Conservation (phyloP, 2,888 invertebrate genomes). For the Pocota personata region DNA sequence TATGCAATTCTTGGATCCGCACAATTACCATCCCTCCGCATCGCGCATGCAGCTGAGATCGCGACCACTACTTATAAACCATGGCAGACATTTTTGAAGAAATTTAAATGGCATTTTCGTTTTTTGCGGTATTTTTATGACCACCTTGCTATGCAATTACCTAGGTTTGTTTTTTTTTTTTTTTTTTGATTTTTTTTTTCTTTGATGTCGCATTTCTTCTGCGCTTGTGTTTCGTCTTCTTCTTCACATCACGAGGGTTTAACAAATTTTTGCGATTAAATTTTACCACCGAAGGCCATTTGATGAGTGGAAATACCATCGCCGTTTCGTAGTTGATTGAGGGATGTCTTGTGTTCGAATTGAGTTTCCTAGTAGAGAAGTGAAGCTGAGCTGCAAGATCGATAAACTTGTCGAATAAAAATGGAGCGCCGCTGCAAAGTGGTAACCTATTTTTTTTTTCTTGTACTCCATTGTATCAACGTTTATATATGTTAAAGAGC, state of each 20-base stretch:
- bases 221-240: slow-evolving; percentile 7
- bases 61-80: slow-evolving; percentile 48
- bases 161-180: background rate
- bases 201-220: background rate
- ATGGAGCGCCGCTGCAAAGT: background rate
- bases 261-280: slow-evolving; percentile 17
- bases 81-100: slow-evolving; percentile 44
- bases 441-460: slow-evolving; percentile 54
- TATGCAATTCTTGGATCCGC: slow-evolving; percentile 61
- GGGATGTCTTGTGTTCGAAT: background rate
- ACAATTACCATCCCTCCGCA: slow-evolving; percentile 6
- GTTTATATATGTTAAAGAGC: slow-evolving; percentile 26
- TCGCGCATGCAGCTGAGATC: background rate
- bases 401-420: slow-evolving; percentile 7
- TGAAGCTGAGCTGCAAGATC: slow-evolving; percentile 14
- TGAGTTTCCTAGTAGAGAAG: background rate
- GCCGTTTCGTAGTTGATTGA: background rate
- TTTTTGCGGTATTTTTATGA: slow-evolving; percentile 65
- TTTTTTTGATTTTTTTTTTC: background rate
- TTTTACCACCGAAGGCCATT: slow-evolving; percentile 32
- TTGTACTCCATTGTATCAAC: background rate
- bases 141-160: slow-evolving; percentile 51
- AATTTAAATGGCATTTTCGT: slow-evolving; percentile 62
- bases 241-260: background rate
- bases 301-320: slow-evolving; percentile 27